A percentile compares a stretch with the other conserved stretches of the same genome.
These are phyloP conservation scores for Mycogona germanica DNA, from an alignment of 2,888 invertebrate species.

Conservation along the genomic window DNA sequence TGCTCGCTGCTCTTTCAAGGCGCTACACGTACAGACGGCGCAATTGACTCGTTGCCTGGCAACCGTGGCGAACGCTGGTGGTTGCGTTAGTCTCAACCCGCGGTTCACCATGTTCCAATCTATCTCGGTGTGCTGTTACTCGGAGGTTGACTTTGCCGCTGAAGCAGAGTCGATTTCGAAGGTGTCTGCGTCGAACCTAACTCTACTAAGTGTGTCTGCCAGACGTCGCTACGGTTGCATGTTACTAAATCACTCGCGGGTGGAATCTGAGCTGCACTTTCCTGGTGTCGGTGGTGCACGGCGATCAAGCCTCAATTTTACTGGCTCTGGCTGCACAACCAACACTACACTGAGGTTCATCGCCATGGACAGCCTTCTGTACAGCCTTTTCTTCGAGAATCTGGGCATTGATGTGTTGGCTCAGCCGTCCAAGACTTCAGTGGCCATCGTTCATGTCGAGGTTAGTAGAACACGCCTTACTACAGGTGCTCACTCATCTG, in stretches of 20 bases:
- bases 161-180: background rate
- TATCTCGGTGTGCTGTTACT: too few species aligned
- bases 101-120: too few species aligned
- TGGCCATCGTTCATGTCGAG: slow-evolving; percentile 56
- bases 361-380: slow-evolving; percentile 58
- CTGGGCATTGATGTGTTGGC: slow-evolving; percentile 49
- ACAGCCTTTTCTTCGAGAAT: slow-evolving; percentile 58
- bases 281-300: background rate
- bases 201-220: too few species aligned
- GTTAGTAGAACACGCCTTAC: slow-evolving; percentile 37
- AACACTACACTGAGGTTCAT: slow-evolving; percentile 50
- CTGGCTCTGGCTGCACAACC: slow-evolving; percentile 36
- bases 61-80: too few species aligned
- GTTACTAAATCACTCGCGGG: background rate
- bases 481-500: too few species aligned
- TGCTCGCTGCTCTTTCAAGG: too few species aligned
- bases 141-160: too few species aligned
- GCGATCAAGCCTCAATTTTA: slow-evolving; percentile 18
- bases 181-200: too few species aligned
- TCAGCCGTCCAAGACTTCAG: slow-evolving; percentile 47
- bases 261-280: background rate
- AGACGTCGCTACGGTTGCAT: background rate
- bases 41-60: too few species aligned
- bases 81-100: too few species aligned
- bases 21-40: too few species aligned